Conservation (phyloP, 2,113 vertebrate genomes). For the Chunga burmeisteri region DNA sequence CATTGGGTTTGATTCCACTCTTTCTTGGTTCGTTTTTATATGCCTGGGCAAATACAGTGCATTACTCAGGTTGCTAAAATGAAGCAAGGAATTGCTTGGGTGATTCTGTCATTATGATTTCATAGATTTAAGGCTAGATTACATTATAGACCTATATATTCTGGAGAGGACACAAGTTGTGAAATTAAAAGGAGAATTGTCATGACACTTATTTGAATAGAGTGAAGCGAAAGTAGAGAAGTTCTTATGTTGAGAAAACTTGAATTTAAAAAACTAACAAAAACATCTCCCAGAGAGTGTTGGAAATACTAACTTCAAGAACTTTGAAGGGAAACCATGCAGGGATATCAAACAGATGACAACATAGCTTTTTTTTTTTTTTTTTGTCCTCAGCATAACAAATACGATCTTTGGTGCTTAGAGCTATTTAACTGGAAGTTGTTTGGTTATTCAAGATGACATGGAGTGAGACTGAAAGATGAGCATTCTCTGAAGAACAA, state of each 20-base stretch:
- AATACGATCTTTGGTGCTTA: not conserved
- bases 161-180: not conserved
- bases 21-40: not conserved
- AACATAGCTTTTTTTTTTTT: not conserved
- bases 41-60: not conserved
- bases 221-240: not conserved
- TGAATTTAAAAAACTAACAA: not conserved
- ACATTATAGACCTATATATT: not conserved
- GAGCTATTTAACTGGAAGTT: not conserved
- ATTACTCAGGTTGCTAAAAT: slow-evolving; percentile 5
- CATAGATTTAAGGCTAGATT: not conserved
- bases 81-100: not conserved
- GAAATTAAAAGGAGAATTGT: not conserved
- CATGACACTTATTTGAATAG: not conserved
- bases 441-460: not conserved
- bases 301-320: not conserved
- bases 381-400: not conserved
- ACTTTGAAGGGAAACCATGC: not conserved
- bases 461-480: not conserved
- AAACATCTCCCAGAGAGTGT: not conserved
- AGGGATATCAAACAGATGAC: not conserved
- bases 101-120: not conserved
- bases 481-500: not conserved
- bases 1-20: not conserved
- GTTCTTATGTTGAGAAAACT: not conserved